Conservation (phyloP, 2,888 invertebrate genomes). For the Ischnura elegans region DNA sequence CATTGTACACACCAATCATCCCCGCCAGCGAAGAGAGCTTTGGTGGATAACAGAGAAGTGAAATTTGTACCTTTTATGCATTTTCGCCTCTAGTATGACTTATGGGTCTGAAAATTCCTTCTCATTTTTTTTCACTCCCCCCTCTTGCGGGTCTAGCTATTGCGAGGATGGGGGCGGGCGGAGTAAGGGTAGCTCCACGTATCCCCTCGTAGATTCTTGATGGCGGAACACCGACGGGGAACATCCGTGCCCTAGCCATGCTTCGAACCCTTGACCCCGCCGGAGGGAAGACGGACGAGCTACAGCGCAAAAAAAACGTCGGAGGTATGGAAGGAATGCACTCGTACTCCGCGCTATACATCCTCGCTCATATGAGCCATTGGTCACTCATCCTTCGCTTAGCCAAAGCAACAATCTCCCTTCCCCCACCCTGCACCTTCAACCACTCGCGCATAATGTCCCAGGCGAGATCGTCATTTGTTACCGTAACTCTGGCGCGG, state of each 20-base stretch:
- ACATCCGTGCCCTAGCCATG: not conserved
- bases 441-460: not conserved
- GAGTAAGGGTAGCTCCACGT: too few relatives aligned
- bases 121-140: not conserved
- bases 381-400: not conserved
- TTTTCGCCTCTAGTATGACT: conserved; percentile 29
- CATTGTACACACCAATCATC: not conserved
- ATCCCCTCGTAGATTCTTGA: not conserved
- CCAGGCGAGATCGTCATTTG: conserved; percentile 15
- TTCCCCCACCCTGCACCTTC: not conserved
- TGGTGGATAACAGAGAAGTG: not conserved
- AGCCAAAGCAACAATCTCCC: not conserved
- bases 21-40: not conserved
- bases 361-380: not conserved
- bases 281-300: conserved; percentile 4
- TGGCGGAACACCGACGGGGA: not conserved
- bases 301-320: not conserved
- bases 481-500: not conserved
- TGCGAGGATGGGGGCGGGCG: not conserved
- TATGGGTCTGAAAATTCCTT: not conserved
- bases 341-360: not conserved
- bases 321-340: conserved; percentile 19
- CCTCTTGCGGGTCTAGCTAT: not conserved
- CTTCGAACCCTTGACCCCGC: conserved; percentile 21
- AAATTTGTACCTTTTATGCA: not conserved